Base-by-base conservation (phyloP, 2,888 invertebrate species). In the Drosophila prolongata region DNA sequence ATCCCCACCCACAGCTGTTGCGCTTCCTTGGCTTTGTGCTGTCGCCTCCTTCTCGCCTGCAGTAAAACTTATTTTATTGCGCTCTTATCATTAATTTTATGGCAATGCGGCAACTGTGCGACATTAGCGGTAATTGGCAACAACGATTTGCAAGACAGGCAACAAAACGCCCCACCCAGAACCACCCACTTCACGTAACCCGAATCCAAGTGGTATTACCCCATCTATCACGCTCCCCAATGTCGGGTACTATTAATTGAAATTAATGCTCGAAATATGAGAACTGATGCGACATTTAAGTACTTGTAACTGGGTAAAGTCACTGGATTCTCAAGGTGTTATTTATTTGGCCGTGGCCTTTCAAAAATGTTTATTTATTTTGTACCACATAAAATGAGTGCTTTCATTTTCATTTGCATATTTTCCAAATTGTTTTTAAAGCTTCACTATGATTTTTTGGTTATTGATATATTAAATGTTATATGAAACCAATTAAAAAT, bases 111-210 rank as follows among this genome's bases (percentile, higher is more conserved):
- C 84, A 85, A 87, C 87, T 87, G 81, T 80, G 83, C 79, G 76
- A 87, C 86, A 86, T 87, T 86, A 87, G 86, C 85, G 86, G 86
- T 86, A 86, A 87, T 86, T 86, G 87, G 87, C 83, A 85, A 72
- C 80, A 76, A 73, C 64, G 56, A 66, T 69, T 68, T 68, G 53
- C 38, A 52, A 52, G 65, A 59, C 66, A 73, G 54, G 35, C 52
- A 67, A 27, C 55, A 57, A 61, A 54, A 47, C 43, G 50, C 58
- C 46, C 42, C 68, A 54, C 54, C 64, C 59, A 44, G 16, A 38
- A 19, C 53, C 62, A 59, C 11, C 47, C 46, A 37, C 54, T 35
- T 14, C 61, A 43, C 78, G 76, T 82, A 82, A 77, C 79, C 79
- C 77, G 9, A 59, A 11, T 6, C 24, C 49, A 13, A 59, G 42